Evolutionary conservation across 37 sponge, comb jelly and placozoan genomes (phyloP).

Genomic region (Mnemiopsis leidyi): DNA sequence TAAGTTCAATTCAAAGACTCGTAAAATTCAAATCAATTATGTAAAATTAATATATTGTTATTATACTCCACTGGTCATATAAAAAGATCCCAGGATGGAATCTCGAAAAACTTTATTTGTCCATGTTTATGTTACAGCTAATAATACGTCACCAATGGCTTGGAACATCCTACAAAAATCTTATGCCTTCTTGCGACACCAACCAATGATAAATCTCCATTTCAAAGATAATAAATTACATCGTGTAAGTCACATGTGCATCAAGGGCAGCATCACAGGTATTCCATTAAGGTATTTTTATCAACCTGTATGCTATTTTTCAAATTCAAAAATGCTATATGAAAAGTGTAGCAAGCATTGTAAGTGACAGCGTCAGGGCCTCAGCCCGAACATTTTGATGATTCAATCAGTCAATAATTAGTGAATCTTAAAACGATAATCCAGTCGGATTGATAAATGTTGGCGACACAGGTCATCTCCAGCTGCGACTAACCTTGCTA

Average conservation of each 20-base stretch:
- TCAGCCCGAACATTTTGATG: neutral
- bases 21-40: conserved; percentile 60
- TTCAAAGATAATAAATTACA: neutral
- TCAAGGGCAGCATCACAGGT: neutral
- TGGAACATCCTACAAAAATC: neutral
- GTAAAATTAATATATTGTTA: neutral
- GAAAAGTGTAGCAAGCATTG: neutral
- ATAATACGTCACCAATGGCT: too few relatives aligned
- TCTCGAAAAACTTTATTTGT: neutral
- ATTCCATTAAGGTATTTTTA: too few relatives aligned
- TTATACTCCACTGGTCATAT: neutral
- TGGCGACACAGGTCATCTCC: too few relatives aligned
- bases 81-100: neutral
- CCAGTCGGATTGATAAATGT: too few relatives aligned
- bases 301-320: too few relatives aligned
- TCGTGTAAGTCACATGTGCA: neutral
- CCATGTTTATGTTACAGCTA: neutral
- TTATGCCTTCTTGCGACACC: neutral
- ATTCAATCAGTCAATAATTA: neutral
- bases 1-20: conserved; percentile 55
- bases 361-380: neutral
- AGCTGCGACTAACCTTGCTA: too few relatives aligned
- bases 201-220: neutral
- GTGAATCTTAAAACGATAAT: neutral
- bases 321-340: too few relatives aligned